Evolutionary conservation across 35 echinoderm and acorn worm species (phyloP).

Genomic region (Stichopus chloronotus): DNA sequence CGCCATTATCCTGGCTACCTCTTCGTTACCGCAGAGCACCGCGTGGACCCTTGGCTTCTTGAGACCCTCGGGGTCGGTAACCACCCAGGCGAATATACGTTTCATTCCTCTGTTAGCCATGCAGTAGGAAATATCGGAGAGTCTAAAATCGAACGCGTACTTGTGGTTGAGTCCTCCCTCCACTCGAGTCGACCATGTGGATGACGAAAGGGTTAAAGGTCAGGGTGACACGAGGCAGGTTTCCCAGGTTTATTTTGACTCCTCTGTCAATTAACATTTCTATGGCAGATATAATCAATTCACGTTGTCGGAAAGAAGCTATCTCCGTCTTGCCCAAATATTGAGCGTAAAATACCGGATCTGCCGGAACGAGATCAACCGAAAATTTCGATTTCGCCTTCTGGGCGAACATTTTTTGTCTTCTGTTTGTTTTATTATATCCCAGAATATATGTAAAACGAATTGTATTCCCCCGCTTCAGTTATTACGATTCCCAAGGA

Average conservation of each 20-base stretch:
- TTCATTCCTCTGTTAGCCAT: constrained; percentile 65
- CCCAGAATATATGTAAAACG: neutral
- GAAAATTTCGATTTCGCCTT: constrained; percentile 33
- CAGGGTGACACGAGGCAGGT: constrained; percentile 56
- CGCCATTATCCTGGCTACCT: constrained; percentile 65
- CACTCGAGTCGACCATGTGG: constrained; percentile 57
- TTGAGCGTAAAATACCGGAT: constrained; percentile 51
- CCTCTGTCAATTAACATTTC: constrained; percentile 30
- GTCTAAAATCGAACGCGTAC: constrained; percentile 45
- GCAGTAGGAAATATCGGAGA: constrained; percentile 58
- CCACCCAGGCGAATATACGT: constrained; percentile 67
- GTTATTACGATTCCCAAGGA: neutral
- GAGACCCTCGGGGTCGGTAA: constrained; percentile 6
- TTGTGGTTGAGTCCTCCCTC: constrained; percentile 46
- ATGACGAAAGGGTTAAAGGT: constrained; percentile 56
- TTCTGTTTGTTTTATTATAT: too few relatives aligned
- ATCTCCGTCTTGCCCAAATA: constrained; percentile 55
- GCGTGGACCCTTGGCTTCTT: constrained; percentile 59
- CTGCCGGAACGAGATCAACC: constrained; percentile 33
- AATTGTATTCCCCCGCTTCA: neutral
- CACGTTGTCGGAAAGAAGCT: constrained; percentile 7
- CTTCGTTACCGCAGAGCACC: constrained; percentile 59
- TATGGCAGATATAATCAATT: constrained; percentile 23
- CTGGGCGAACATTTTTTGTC: constrained; percentile 20
- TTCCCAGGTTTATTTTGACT: constrained; percentile 54